Evolutionary conservation across 64 coral and sea anemone species (phyloP), one percentile per base, ranked within the genome.

Genomic region (Pocillopora damicornis): DNA sequence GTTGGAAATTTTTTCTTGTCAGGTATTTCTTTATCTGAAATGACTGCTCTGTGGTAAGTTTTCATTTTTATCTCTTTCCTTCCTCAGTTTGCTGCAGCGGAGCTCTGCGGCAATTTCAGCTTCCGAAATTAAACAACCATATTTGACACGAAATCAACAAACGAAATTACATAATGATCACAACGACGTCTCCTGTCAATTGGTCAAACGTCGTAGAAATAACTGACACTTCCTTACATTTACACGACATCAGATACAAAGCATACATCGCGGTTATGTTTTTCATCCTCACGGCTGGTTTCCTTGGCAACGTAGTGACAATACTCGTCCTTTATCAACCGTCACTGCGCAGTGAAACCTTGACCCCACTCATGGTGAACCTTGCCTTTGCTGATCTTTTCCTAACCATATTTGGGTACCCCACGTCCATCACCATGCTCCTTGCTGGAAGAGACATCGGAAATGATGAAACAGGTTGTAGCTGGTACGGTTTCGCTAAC

Each of bases 321-420:
- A 15, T 79, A 22, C 22, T 67, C 16, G 87, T 89, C n/a, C 87
- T 89, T 65, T 65, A 57, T 16, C 75, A 89, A 22, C 58, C 73
- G 10, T 63, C 9, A 4, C 75, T 79, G 45, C 87, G 75, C 35
- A 68, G 22, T 1, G 63, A 77, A 58, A 77, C 73, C 76, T 25
- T 82, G 4, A 80, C 77, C 26, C 79, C 79, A 37, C 73, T 83
- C 59, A 72, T 90, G 58, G 25, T 75, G 13, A 82, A 82, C 75
- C 23, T 88, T 0, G 91, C 86, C 20, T 20, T 92, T 5, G 85
- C 66, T 9, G 58, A 81, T 75, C 35, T 92, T 56, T 63, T 81
- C 22, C 66, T 92, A 15, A 79, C 61, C 10, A n/a, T 81, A 42
- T 86, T 86, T 78, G 89, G 80, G 22, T 91, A 91, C 64, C 89